Conservation (phyloP, 2,797 vertebrate species). For the Pogonophryne albipinna region DNA sequence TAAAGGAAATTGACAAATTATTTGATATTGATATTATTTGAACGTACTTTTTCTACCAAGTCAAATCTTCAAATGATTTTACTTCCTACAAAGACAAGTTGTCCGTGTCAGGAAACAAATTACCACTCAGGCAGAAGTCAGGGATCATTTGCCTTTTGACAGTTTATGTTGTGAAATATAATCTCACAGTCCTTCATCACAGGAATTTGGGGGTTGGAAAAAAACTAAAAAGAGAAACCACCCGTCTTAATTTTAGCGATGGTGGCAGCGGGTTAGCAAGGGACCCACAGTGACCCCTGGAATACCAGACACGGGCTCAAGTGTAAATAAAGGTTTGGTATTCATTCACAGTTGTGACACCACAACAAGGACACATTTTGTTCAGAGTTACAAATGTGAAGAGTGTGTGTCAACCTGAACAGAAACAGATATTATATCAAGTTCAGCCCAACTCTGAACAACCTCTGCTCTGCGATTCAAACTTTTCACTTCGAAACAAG, state of each 20-base stretch:
- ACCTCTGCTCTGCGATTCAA: slow-evolving; percentile 16
- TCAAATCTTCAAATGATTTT: not conserved
- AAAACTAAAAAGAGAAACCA: slow-evolving; percentile 43
- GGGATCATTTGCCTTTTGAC: slow-evolving; percentile 64
- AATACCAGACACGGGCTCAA: slow-evolving; percentile 77
- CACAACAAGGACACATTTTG: slow-evolving; percentile 65
- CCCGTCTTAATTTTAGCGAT: slow-evolving; percentile 72
- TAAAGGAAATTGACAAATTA: not conserved
- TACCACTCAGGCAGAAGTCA: slow-evolving; percentile 46
- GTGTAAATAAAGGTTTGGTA: slow-evolving; percentile 82
- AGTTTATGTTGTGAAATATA: slow-evolving; percentile 69
- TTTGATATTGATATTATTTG: not conserved
- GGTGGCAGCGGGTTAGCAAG: slow-evolving; percentile 61
- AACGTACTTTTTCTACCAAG: not conserved
- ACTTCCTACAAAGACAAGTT: slow-evolving; percentile 22
- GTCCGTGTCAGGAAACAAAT: slow-evolving; percentile 50
- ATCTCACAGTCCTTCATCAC: no score
- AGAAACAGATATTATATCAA: slow-evolving; percentile 54
- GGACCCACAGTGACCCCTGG: slow-evolving; percentile 76
- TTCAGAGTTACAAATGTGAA: slow-evolving; percentile 58
- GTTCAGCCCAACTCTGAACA: slow-evolving; percentile 42
- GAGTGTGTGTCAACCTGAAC: slow-evolving; percentile 39
- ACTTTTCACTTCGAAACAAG: slow-evolving; percentile 19
- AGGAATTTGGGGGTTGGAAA: slow-evolving; percentile 50
- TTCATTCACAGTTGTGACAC: slow-evolving; percentile 67